Percentiles rank a stretch among this genome's conserved stretches.
Conservation (phyloP, 2,888 invertebrate genomes). For the Rapana venosa region DNA sequence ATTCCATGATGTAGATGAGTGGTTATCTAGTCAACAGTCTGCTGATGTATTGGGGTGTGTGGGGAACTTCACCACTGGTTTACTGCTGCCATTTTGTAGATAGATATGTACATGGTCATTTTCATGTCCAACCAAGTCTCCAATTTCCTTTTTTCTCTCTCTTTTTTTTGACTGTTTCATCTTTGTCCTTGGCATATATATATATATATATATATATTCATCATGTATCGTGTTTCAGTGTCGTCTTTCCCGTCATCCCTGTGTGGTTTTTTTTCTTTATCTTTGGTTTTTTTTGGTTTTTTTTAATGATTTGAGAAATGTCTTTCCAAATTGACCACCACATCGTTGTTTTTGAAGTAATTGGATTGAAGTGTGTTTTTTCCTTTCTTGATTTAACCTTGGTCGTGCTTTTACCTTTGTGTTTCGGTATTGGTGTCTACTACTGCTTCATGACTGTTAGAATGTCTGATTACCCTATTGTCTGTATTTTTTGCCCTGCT, state of each 20-base stretch:
- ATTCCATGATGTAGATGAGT: conserved; percentile 9
- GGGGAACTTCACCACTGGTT: background rate
- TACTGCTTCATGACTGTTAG: no score
- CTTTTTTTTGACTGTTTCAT: background rate
- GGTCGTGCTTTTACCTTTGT: background rate
- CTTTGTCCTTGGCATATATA: background rate
- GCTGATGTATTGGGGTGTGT: background rate
- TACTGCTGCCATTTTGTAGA: conserved; percentile 10
- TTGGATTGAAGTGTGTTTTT: background rate
- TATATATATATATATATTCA: background rate
- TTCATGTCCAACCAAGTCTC: background rate
- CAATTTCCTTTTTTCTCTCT: background rate
- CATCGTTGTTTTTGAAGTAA: background rate
- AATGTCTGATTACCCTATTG: no score
- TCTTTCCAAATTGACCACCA: background rate
- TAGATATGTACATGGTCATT: background rate
- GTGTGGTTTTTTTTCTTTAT: background rate
- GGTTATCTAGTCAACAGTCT: conserved; percentile 15
- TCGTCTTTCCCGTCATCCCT: background rate
- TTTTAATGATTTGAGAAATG: background rate
- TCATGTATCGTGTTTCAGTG: background rate
- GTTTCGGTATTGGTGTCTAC: background rate
- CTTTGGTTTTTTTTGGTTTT: background rate
- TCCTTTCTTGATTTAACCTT: background rate
- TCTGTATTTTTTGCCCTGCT: background rate